Conservation (phyloP, 2,888 invertebrate genomes). For the Apotomis betuletana region DNA sequence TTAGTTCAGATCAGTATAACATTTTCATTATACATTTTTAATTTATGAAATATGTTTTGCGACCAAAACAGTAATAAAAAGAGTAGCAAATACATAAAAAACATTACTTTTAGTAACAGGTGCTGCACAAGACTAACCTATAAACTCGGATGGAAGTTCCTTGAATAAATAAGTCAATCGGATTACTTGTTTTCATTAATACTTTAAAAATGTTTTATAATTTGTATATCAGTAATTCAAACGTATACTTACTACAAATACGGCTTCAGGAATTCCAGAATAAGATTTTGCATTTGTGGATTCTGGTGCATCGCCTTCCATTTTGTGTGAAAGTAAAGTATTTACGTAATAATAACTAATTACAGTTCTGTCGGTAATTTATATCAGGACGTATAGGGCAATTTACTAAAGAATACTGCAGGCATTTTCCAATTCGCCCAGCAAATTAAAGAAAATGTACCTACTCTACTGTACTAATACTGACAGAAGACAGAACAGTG, state of each 20-base stretch:
- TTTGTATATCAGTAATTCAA: no score
- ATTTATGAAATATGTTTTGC: neutral
- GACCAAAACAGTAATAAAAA: neutral
- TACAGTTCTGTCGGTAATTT: neutral
- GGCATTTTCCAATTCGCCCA: slow-evolving; percentile 32
- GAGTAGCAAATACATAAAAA: neutral
- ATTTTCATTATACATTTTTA: no score
- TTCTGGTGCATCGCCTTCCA: slow-evolving; percentile 74
- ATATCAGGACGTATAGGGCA: slow-evolving; percentile 11
- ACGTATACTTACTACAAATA: slow-evolving; percentile 89
- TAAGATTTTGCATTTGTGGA: slow-evolving; percentile 83
- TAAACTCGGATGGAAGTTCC: neutral
- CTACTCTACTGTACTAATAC: no score
- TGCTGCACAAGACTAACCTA: slow-evolving; percentile 28
- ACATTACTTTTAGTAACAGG: slow-evolving; percentile 3
- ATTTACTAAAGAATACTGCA: slow-evolving; percentile 6
- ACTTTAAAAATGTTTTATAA: neutral
- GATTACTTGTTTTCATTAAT: neutral
- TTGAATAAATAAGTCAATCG: neutral
- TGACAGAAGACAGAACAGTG: neutral
- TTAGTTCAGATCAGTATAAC: slow-evolving; percentile 24
- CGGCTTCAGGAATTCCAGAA: slow-evolving; percentile 94
- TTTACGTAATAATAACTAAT: neutral
- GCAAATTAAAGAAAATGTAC: neutral
- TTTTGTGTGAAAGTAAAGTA: slow-evolving; percentile 49